These are phyloP conservation scores for Hylaeus volcanicus DNA, from an alignment of 1,140 invertebrate genomes.

Conservation along the genomic window DNA sequence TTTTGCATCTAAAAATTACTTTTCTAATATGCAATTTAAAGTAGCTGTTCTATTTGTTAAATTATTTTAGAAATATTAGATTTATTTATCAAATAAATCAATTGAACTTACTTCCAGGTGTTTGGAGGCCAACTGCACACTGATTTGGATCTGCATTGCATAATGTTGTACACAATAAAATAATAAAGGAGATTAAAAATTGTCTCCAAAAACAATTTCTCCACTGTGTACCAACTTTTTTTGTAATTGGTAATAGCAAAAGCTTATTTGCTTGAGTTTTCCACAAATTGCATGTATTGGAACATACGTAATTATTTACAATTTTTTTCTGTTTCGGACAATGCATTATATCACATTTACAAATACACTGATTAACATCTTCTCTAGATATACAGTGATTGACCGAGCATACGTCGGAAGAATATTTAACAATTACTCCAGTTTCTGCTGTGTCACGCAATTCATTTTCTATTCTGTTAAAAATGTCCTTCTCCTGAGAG, in stretches of 20 bases:
- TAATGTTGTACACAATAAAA: slow-evolving; percentile 42
- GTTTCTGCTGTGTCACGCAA: slow-evolving; percentile 2
- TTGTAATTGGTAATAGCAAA: slow-evolving; percentile 13
- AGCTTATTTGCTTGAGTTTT: slow-evolving; percentile 18
- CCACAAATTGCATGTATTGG: slow-evolving; percentile 21
- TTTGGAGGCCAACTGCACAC: slow-evolving; percentile 69
- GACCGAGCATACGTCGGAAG: slow-evolving; percentile 12
- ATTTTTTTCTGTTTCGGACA: slow-evolving; percentile 27
- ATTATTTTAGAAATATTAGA: background rate
- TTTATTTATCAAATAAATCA: background rate
- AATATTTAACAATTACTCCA: slow-evolving; percentile 3
- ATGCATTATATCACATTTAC: slow-evolving; percentile 44
- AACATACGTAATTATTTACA: slow-evolving; percentile 29
- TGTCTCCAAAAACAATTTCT: slow-evolving; percentile 53
- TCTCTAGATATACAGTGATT: slow-evolving; percentile 14
- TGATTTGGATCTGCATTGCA: slow-evolving; percentile 52
- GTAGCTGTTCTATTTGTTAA: background rate
- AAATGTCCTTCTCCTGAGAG: background rate
- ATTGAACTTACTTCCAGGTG: slow-evolving; percentile 71
- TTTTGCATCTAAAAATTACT: background rate
- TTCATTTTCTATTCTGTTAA: slow-evolving; percentile 31
- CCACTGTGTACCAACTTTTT: slow-evolving; percentile 32
- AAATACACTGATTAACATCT: slow-evolving; percentile 31
- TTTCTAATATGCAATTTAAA: too few relatives aligned
- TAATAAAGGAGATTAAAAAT: slow-evolving; percentile 56